Base-by-base conservation (phyloP, 2,797 vertebrate species). In the Thamnophis elegans region DNA sequence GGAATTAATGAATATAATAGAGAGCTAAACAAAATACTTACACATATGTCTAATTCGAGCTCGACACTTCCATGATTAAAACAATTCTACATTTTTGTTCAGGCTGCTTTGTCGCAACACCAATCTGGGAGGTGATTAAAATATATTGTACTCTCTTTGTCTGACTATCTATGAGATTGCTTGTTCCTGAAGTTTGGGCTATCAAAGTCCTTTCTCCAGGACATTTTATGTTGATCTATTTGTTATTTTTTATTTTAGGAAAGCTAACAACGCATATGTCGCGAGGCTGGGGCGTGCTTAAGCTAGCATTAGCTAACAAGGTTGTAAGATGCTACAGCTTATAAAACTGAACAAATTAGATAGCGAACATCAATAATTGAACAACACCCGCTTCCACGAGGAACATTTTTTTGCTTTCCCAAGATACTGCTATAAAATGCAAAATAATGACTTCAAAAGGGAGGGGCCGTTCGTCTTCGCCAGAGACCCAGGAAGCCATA, bases 311-410 rank as follows among this genome's bases (percentile, higher is more conserved):
- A 92, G 60, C 73, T 92, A 95, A 88, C 55, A 95, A 94, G 94
- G 87, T 78, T 89, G 60, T 26, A 91, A 89, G 88, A 93, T 87
- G 58, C 95, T 58, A 60, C 1, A 26, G 18, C 86, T 94, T 90
- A 68, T 91, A 60, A 96, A 95, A 58, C 1, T 89, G 96, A 96
- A 94, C 89, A 95, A 92, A 87, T 62, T 47, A 93, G 28, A 90
- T 2, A 90, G 92, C 92, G 56, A 91, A 55, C 86, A 93, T 92
- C 13, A 94, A 94, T 92, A 92, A 95, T 93, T 95, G 92, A 96
- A 62, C 1, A 14, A 7, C 53, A 90, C 59, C 68, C 78, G 87
- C 73, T 94, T 95, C 26, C 28, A 94, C 1, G 16, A 92, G 8
- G 47, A 93, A 32, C 0, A 5, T 91, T 92, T 16, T 42, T 62